Conservation (phyloP, 2,888 invertebrate species). For the Drosophila macrospina region DNA sequence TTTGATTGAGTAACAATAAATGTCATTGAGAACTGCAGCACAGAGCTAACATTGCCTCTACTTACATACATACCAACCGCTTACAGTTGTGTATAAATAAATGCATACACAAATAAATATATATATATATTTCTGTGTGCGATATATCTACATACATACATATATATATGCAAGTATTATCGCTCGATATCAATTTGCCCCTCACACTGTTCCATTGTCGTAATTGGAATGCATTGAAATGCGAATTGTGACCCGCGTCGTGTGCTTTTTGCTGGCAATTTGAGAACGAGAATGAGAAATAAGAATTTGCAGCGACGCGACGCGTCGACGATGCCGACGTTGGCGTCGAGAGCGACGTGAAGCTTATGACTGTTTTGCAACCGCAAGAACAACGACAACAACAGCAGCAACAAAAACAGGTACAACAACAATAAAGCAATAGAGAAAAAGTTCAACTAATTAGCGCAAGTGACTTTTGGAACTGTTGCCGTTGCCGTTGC, state of each 20-base stretch:
- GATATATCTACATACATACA: neutral
- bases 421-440: constrained; percentile 20
- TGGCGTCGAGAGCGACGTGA: constrained; percentile 7
- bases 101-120: constrained; percentile 3
- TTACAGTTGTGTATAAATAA: constrained; percentile 1
- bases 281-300: constrained; percentile 39
- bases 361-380: constrained; percentile 66
- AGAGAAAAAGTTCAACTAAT: constrained; percentile 58
- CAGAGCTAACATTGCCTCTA: neutral
- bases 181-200: constrained; percentile 54
- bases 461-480: constrained; percentile 76
- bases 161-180: constrained; percentile 31
- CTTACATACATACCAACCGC: neutral
- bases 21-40: constrained; percentile 18
- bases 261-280: constrained; percentile 47
- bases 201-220: constrained; percentile 57
- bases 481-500: constrained; percentile 35
- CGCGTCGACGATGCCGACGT: constrained; percentile 4
- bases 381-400: constrained; percentile 47
- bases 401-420: constrained; percentile 1
- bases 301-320: constrained; percentile 41
- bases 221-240: constrained; percentile 63
- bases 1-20: constrained; percentile 40
- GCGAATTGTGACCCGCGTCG: constrained; percentile 41
- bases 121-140: constrained; percentile 1